Evolutionary conservation across 2,797 vertebrate genomes (phyloP), one percentile per base, ranked within the genome.

Genomic region (Helarctos malayanus): DNA sequence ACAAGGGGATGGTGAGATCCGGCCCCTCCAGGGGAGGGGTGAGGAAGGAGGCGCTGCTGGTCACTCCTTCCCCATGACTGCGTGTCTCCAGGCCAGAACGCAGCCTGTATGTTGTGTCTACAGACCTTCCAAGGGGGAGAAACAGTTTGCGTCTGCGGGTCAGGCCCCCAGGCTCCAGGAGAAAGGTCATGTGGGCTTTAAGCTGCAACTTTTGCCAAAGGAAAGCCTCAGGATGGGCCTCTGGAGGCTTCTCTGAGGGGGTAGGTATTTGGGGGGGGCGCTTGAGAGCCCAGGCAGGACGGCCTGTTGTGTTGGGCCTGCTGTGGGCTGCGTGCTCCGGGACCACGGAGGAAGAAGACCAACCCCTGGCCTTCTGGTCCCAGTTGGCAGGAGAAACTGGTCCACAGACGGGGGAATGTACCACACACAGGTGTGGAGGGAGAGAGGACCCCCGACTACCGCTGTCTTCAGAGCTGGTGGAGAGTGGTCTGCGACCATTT

Each of bases 401-500:
- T 11, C 59, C 56, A 69, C 61, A 19, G 32, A 41, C 11, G 25
- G 23, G 32, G 19, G 4, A 7, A 8, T 2, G 11, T 3, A 1
- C 35, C 16, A 9, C 3, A 7, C 11, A 54, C 35, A 10, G 38
- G 61, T 2, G 1, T 6, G 0, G 15, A 19, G 41, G 21, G 23
- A 14, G 5, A 32, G 54, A 54, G 29, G 25, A 29, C 57, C 15
- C 13, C 49, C 3, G 3, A 5, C 14, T 11, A 1, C 16, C 45
- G 15, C 27, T 21, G 23, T 12, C n/a, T 45, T 23, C 5, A 16
- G 57, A 32, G 7, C 61, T 32, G 23, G 45, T 1, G 9, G 13
- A 89, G 29, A 41, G 47, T 21, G 0, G 4, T 38, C 71, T 45
- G 57, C 54, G 25, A 29, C 35, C 4, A 32, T 29, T n/a, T 57